These are phyloP conservation scores for Stenchaetothrips biformis DNA, from an alignment of 2,888 invertebrate species.

Conservation along the genomic window DNA sequence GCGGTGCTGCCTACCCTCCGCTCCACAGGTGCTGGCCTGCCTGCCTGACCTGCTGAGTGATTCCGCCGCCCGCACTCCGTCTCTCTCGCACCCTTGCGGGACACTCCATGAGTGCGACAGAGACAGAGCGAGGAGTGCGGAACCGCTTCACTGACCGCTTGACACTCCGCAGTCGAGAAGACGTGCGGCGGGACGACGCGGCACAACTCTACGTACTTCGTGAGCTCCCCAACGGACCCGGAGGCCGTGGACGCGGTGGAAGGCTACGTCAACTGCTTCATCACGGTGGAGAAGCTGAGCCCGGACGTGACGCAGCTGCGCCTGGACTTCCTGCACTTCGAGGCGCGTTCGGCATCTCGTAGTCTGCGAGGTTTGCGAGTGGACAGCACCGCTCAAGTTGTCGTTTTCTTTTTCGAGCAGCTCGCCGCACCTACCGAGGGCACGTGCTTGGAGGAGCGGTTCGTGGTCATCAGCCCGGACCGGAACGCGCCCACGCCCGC, in stretches of 20 bases:
- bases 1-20: too few relatives aligned
- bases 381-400: not conserved
- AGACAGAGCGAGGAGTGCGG: too few relatives aligned
- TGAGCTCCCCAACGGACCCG: slow-evolving; percentile 63
- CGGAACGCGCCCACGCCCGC: slow-evolving; percentile 62
- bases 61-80: too few relatives aligned
- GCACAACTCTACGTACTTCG: slow-evolving; percentile 64
- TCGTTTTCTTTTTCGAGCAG: slow-evolving; percentile 46
- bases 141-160: too few relatives aligned
- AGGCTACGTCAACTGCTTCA: slow-evolving; percentile 53
- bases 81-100: too few relatives aligned
- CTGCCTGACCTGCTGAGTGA: too few relatives aligned
- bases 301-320: slow-evolving; percentile 61
- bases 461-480: slow-evolving; percentile 67
- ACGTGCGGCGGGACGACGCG: slow-evolving; percentile 61
- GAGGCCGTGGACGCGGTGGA: slow-evolving; percentile 53
- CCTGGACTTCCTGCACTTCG: slow-evolving; percentile 64
- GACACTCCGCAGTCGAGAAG: slow-evolving; percentile 53
- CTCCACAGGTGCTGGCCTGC: too few relatives aligned
- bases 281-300: slow-evolving; percentile 59
- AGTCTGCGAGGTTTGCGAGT: not conserved
- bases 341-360: slow-evolving; percentile 49
- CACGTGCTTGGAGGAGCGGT: slow-evolving; percentile 62
- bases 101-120: too few relatives aligned
- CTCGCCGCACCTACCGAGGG: slow-evolving; percentile 63